Conservation (phyloP, 2,888 invertebrate species). For the Helicoverpa assulta region DNA sequence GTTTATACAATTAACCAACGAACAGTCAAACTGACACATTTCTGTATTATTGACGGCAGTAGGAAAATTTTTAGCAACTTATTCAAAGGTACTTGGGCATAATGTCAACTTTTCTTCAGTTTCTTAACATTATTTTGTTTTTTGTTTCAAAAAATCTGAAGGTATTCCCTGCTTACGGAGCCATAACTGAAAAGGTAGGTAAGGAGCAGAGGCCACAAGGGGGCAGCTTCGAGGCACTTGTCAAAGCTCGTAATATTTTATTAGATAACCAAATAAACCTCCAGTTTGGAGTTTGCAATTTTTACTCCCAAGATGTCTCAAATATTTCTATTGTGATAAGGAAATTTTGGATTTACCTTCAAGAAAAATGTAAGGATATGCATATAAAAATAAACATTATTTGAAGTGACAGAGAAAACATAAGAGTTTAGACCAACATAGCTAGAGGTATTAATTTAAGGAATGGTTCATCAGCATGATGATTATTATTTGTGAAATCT, state of each 20-base stretch:
- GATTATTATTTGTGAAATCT: constrained; percentile 73
- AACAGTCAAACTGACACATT: not conserved
- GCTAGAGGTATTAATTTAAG: not conserved
- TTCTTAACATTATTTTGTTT: constrained; percentile 64
- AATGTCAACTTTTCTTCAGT: constrained; percentile 30
- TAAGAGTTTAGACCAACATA: too few relatives aligned
- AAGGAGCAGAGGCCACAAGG: constrained; percentile 77
- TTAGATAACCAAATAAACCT: constrained; percentile 89
- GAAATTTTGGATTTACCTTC: constrained; percentile 52
- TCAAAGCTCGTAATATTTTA: constrained; percentile 90
- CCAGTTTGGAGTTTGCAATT: constrained; percentile 76
- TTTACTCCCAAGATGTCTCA: constrained; percentile 69
- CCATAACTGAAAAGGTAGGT: constrained; percentile 83
- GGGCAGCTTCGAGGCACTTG: constrained; percentile 84
- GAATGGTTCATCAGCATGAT: not conserved
- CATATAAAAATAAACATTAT: not conserved
- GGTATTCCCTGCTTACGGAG: constrained; percentile 74
- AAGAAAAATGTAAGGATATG: not conserved
- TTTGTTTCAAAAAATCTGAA: constrained; percentile 65
- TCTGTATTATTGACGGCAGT: not conserved
- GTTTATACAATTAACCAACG: not conserved
- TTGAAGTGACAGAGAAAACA: too few relatives aligned
- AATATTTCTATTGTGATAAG: constrained; percentile 59
- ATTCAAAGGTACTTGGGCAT: not conserved
- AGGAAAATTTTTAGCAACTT: not conserved